Percentiles rank a stretch among this genome's conserved stretches.
Evolutionary conservation across 2,888 invertebrate genomes (phyloP).

Genomic region (Volucella bombylans): DNA sequence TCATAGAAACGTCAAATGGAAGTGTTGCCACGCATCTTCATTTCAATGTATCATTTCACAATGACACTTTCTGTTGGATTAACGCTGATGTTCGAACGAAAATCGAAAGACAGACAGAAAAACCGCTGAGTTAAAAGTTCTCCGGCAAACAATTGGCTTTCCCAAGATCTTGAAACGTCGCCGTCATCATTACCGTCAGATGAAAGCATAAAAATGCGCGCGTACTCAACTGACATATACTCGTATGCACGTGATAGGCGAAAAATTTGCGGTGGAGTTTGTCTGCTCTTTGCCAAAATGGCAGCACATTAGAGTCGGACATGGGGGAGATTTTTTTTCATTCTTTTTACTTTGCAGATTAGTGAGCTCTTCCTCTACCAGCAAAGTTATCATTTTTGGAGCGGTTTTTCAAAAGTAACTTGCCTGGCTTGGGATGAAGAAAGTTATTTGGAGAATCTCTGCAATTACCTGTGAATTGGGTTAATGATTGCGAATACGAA

Average conservation of each 20-base stretch:
- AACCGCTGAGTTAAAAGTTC: constrained; percentile 35
- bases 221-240: constrained; percentile 12
- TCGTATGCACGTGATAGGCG: neutral
- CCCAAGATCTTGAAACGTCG: constrained; percentile 42
- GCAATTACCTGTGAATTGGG: constrained; percentile 41
- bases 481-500: constrained; percentile 42
- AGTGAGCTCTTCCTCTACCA: neutral
- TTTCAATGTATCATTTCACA: constrained; percentile 28
- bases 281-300: constrained; percentile 31
- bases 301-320: constrained; percentile 10
- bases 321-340: constrained; percentile 21
- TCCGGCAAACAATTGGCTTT: constrained; percentile 64
- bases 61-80: constrained; percentile 32
- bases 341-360: constrained; percentile 1
- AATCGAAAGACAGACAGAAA: constrained; percentile 7
- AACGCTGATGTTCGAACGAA: constrained; percentile 21
- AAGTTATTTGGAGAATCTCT: constrained; percentile 54
- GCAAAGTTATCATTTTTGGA: constrained; percentile 29
- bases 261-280: neutral
- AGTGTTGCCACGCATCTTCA: constrained; percentile 19
- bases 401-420: constrained; percentile 40
- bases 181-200: neutral
- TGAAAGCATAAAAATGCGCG: neutral
- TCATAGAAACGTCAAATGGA: constrained; percentile 1
- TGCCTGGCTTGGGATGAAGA: constrained; percentile 47